Conservation (phyloP, 2,113 vertebrate genomes). For the Reinhardtius hippoglossoides region DNA sequence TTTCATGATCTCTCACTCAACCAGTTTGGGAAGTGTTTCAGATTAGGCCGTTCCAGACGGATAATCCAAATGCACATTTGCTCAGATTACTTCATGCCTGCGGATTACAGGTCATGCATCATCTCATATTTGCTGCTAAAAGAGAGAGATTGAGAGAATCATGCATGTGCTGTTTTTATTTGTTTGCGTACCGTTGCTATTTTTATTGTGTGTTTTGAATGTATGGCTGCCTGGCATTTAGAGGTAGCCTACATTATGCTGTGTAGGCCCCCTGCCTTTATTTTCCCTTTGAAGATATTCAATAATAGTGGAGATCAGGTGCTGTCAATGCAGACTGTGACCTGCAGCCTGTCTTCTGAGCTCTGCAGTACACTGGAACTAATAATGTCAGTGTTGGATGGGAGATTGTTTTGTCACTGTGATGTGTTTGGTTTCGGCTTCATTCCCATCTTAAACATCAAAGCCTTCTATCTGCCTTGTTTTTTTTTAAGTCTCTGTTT, state of each 20-base stretch:
- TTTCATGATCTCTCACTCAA: constrained; percentile 29
- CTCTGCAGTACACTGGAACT: constrained; percentile 2
- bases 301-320: neutral
- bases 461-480: constrained; percentile 2
- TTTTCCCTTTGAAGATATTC: neutral
- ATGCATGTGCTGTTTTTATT: constrained; percentile 9
- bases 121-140: constrained; percentile 46
- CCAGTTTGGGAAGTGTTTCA: constrained; percentile 52
- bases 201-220: neutral
- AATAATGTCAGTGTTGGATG: constrained; percentile 31
- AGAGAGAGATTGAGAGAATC: constrained; percentile 25
- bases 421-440: constrained; percentile 25
- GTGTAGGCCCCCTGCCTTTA: neutral
- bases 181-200: neutral
- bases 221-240: neutral
- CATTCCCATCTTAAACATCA: constrained; percentile 4
- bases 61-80: constrained; percentile 76
- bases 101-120: constrained; percentile 59
- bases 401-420: constrained; percentile 11
- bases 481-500: neutral
- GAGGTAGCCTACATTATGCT: neutral
- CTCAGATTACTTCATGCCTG: constrained; percentile 69
- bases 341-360: neutral
- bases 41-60: constrained; percentile 62
- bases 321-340: constrained; percentile 11